These are phyloP conservation scores for Xiphorhynchus elegans DNA, from an alignment of 2,113 vertebrate species.

Conservation along the genomic window DNA sequence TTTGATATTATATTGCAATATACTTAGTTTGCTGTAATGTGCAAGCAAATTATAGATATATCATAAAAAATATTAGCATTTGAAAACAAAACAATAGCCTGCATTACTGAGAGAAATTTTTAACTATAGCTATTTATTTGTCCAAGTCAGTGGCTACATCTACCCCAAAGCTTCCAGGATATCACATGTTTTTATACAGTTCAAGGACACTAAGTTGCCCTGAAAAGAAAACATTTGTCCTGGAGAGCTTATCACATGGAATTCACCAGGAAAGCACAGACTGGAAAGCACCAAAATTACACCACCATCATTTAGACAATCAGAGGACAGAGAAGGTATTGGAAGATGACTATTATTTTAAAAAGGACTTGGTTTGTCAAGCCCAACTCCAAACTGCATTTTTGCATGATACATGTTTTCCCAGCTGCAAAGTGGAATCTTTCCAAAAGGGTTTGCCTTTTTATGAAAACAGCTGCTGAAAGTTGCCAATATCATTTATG, in stretches of 20 bases:
- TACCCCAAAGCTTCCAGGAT: background rate
- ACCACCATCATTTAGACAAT: background rate
- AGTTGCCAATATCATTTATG: background rate
- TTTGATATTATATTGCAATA: background rate
- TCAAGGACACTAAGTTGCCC: background rate
- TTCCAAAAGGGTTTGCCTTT: background rate
- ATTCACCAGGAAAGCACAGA: background rate
- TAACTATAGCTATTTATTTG: background rate
- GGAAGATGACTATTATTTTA: background rate
- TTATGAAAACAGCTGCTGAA: conserved; percentile 12
- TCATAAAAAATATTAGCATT: background rate
- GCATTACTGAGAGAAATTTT: background rate
- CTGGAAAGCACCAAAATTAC: background rate
- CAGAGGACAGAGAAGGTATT: background rate
- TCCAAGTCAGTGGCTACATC: background rate
- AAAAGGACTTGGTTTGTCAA: background rate
- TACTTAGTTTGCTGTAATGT: background rate
- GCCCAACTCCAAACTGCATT: background rate
- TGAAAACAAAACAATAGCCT: background rate
- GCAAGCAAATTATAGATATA: background rate
- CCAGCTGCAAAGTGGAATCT: background rate
- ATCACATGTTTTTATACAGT: background rate
- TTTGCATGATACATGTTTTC: background rate
- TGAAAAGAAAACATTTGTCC: background rate
- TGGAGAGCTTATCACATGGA: background rate